Evolutionary conservation across 2,113 vertebrate genomes (phyloP).

Genomic region (Lamprologus tigripictilis): DNA sequence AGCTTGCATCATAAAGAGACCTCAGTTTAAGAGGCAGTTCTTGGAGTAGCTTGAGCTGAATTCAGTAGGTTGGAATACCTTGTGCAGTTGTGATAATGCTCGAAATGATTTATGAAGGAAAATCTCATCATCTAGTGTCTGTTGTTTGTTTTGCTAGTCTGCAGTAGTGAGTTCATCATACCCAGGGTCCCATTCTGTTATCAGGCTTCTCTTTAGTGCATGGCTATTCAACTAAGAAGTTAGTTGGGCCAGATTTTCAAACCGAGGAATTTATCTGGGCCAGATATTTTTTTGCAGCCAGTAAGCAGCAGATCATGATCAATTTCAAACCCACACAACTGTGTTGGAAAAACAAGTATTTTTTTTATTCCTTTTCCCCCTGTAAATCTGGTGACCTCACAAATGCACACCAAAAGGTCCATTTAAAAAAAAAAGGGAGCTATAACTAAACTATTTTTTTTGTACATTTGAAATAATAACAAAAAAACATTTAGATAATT

Average conservation of each 20-base stretch:
- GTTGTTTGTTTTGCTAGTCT: neutral
- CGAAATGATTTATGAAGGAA: accelerated
- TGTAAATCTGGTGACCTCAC: accelerated
- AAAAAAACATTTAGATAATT: no score
- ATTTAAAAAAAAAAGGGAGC: no score
- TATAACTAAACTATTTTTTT: no score
- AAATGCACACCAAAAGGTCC: no score
- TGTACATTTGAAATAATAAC: no score
- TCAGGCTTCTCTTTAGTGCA: accelerated
- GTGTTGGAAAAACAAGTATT: accelerated
- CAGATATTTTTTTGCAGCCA: no score
- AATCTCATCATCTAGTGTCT: neutral
- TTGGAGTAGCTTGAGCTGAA: neutral
- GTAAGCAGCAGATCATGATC: no score
- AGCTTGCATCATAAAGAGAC: neutral
- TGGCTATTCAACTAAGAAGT: no score
- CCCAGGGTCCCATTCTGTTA: accelerated
- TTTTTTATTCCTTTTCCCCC: no score
- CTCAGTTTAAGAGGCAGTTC: neutral
- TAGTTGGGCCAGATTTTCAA: no score
- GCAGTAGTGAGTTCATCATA: neutral
- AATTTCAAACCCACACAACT: no score
- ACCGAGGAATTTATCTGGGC: no score
- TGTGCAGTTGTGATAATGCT: neutral
- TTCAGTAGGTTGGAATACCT: accelerated